phyloP scores from a whole-genome alignment of 1,140 invertebrate species.

The Papilio xuthus region DNA sequence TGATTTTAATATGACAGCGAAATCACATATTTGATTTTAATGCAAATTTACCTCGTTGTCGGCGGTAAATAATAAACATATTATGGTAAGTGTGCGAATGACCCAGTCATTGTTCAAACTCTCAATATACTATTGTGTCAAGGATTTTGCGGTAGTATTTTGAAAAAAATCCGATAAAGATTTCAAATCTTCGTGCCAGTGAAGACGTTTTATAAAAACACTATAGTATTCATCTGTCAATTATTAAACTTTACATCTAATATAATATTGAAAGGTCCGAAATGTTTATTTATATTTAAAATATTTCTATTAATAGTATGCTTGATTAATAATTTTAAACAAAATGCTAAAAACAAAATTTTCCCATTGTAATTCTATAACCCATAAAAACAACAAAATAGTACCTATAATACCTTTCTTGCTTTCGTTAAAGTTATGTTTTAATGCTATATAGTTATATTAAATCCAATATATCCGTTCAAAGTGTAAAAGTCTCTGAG shows the following conservation, averaged over 20 bases:
- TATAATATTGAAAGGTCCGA: not conserved
- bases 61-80: not conserved
- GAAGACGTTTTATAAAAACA: not conserved
- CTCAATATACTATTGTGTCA: not conserved
- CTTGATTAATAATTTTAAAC: not conserved
- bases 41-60: not conserved
- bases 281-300: not conserved
- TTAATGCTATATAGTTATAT: not conserved
- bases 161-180: not conserved
- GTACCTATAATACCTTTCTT: not conserved
- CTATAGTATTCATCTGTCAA: no score
- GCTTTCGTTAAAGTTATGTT: not conserved
- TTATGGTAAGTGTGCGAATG: constrained; percentile 10
- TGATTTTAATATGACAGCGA: not conserved
- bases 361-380: not conserved
- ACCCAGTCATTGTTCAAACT: not conserved
- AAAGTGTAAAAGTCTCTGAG: not conserved
- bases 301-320: not conserved
- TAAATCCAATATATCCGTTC: not conserved
- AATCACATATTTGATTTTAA: not conserved
- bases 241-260: not conserved
- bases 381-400: no score
- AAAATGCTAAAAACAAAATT: not conserved
- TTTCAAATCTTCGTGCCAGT: not conserved
- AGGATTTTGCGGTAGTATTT: not conserved